These are phyloP conservation scores for Periophthalmodon schlosseri DNA, from an alignment of 2,113 vertebrate species.

Conservation along the genomic window DNA sequence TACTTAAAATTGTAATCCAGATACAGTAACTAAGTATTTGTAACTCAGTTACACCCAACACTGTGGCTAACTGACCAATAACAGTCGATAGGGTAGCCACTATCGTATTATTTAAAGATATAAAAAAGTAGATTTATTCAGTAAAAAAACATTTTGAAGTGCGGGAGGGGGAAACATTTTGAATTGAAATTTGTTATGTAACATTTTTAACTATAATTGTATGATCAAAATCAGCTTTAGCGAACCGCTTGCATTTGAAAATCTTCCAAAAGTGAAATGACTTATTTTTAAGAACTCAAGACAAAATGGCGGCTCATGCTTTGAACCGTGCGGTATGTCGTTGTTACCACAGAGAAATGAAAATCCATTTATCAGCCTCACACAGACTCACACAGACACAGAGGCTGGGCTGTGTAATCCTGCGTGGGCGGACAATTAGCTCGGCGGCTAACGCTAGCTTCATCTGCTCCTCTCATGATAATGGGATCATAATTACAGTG, in stretches of 20 bases:
- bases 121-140: too few relatives aligned
- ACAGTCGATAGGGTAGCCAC: too few relatives aligned
- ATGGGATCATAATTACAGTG: background rate
- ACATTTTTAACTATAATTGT: background rate
- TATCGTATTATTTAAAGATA: too few relatives aligned
- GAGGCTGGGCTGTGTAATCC: background rate
- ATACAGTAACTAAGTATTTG: too few relatives aligned
- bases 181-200: too few relatives aligned
- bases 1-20: too few relatives aligned
- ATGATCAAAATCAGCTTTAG: too few relatives aligned
- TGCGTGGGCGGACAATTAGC: constrained; percentile 7
- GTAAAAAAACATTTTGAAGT: too few relatives aligned
- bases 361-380: constrained; percentile 2
- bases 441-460: constrained; percentile 1
- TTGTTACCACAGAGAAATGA: background rate
- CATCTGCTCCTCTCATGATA: background rate
- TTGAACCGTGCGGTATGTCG: background rate
- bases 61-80: too few relatives aligned
- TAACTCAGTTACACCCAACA: too few relatives aligned
- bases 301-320: background rate
- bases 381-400: background rate
- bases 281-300: background rate
- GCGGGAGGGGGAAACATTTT: too few relatives aligned
- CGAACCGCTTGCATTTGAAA: background rate
- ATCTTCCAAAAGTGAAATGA: background rate